Evolutionary conservation across 2,797 vertebrate genomes (phyloP).

Genomic region (Leucoraja ocellata): DNA sequence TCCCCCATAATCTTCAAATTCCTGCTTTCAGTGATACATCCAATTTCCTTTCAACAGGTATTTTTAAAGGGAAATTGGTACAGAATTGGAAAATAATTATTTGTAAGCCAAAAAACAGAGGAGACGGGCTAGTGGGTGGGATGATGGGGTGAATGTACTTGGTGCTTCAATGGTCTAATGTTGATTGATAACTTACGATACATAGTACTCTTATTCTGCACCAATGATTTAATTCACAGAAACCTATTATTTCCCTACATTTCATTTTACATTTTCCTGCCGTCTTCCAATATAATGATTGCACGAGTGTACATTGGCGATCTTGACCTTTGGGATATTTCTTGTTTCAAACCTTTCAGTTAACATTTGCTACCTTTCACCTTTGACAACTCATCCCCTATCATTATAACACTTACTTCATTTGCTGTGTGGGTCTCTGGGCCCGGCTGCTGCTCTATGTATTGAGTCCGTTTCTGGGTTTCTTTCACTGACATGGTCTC

Average conservation of each 20-base stretch:
- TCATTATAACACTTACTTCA: neutral
- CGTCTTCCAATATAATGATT: too few species aligned
- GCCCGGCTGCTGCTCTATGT: neutral
- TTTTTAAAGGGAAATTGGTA: neutral
- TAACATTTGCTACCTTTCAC: too few species aligned
- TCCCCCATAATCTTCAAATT: neutral
- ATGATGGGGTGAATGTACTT: too few species aligned
- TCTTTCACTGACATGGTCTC: neutral
- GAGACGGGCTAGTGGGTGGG: neutral
- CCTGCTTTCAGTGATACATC: neutral
- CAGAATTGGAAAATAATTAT: too few species aligned
- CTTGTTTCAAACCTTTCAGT: too few species aligned
- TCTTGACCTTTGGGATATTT: too few species aligned
- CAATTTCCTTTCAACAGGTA: neutral
- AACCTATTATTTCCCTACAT: neutral
- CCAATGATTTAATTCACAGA: neutral
- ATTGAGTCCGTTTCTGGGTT: neutral
- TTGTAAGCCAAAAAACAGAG: neutral
- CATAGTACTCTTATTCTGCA: too few species aligned
- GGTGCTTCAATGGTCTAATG: too few species aligned
- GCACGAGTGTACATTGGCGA: too few species aligned
- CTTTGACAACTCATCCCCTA: neutral
- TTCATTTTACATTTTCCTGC: too few species aligned
- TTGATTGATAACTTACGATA: too few species aligned
- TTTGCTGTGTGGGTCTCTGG: too few species aligned